These are phyloP conservation scores for Eueremaeus valkanovi DNA, from an alignment of 2,888 invertebrate genomes.

Conservation along the genomic window DNA sequence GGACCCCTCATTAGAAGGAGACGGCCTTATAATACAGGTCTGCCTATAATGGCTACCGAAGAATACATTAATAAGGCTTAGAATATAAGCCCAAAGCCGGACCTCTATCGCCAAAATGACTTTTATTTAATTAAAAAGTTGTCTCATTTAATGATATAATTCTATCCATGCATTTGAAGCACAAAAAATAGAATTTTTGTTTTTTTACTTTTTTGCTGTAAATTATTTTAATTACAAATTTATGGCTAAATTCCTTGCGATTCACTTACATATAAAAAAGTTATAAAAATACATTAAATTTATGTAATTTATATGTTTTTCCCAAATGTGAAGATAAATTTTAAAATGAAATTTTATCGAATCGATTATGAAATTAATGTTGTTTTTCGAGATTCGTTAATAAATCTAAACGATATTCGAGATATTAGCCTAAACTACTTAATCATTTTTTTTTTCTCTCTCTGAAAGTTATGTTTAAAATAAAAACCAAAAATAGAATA, in stretches of 20 bases:
- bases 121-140: neutral
- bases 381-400: neutral
- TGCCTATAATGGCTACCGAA: neutral
- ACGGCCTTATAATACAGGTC: neutral
- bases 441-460: no score
- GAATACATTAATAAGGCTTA: neutral
- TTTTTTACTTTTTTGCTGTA: neutral
- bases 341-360: neutral
- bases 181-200: neutral
- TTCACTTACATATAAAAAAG: no score
- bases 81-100: neutral
- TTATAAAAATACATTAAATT: neutral
- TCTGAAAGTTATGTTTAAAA: neutral
- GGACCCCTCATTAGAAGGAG: slow-evolving; percentile 16
- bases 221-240: neutral
- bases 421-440: neutral
- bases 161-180: neutral
- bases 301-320: neutral
- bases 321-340: neutral
- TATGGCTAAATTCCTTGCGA: neutral
- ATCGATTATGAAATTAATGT: neutral
- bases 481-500: neutral
- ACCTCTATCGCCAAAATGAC: neutral
- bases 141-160: neutral
- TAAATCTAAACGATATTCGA: neutral